Evolutionary conservation across 2,797 vertebrate genomes (phyloP), one percentile per base, ranked within the genome.

Genomic region (Scolopax bukidnonensis): DNA sequence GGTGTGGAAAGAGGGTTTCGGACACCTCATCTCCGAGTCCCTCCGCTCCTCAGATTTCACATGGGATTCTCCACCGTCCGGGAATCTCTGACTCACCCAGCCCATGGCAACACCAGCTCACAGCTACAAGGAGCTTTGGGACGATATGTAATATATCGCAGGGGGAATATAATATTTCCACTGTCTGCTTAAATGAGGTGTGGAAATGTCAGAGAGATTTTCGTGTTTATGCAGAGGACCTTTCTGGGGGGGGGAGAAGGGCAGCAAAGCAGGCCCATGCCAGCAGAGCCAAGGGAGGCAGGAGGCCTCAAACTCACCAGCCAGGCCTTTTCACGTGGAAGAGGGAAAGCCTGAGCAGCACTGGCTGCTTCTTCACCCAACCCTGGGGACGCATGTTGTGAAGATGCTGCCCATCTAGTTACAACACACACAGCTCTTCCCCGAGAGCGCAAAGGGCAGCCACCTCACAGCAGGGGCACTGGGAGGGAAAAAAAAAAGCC

Each of bases 71-170:
- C 78, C 63, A 24, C 43, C 51, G 65, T 64, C 53, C 24, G 3
- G 91, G 89, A 92, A 94, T 65, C 73, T 45, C 47, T 71, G 87
- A 95, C 76, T 93, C 87, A 89, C 60, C 19, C 60, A 10, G 81
- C 48, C 45, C 81, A 64, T 6, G 27, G 27, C 71, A 86, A 70
- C 10, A 54, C 57, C 74, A 76, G 13, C 32, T 84, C 67, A 61
- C 0, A 1, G 73, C 16, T 59, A 32, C 0, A 2, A 79, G 69
- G 20, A 74, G 81, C 93, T 93, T 57, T 75, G 60, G 53, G 64
- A 84, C 1, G 10, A 74, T 47, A 82, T 0, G 10, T 33, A 82
- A 77, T 54, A 30, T 71, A 57, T 36, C 59, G 43, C 53, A 40
- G 51, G 27, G 47, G 51, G 67, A 90, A 87, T 51, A 82, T 45